Evolutionary conservation across 2,888 invertebrate genomes (phyloP).

Genomic region (Polydrusus pterygomalis): DNA sequence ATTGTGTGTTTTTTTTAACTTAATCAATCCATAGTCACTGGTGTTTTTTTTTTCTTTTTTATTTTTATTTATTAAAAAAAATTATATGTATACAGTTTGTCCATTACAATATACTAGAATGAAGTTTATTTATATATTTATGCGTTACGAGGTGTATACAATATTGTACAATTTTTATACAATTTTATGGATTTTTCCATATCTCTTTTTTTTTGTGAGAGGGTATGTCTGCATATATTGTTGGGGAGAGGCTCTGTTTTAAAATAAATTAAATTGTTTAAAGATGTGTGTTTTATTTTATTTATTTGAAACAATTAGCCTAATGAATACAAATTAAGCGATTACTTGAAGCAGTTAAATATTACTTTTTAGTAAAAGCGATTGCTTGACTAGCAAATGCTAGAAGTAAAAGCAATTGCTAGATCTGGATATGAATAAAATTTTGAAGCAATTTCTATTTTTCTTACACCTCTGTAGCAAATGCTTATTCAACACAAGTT

Average conservation of each 20-base stretch:
- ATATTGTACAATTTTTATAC: slow-evolving; percentile 40
- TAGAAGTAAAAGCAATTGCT: no score
- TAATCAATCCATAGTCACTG: not conserved
- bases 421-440: no score
- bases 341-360: no score
- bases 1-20: not conserved
- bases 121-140: slow-evolving; percentile 31
- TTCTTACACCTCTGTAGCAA: no score
- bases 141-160: slow-evolving; percentile 35
- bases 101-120: slow-evolving; percentile 23
- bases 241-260: slow-evolving; percentile 70
- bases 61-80: slow-evolving; percentile 31
- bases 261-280: slow-evolving; percentile 48
- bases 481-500: no score
- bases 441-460: no score
- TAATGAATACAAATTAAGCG: no score
- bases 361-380: no score
- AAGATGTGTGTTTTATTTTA: slow-evolving; percentile 20
- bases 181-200: slow-evolving; percentile 30
- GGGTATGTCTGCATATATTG: slow-evolving; percentile 64
- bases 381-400: no score
- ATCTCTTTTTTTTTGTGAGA: slow-evolving; percentile 59
- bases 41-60: slow-evolving; percentile 12
- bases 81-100: slow-evolving; percentile 36
- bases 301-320: no score